Evolutionary conservation across 2,797 vertebrate genomes (phyloP), one percentile per base, ranked within the genome.

Genomic region (Sternotherus odoratus): DNA sequence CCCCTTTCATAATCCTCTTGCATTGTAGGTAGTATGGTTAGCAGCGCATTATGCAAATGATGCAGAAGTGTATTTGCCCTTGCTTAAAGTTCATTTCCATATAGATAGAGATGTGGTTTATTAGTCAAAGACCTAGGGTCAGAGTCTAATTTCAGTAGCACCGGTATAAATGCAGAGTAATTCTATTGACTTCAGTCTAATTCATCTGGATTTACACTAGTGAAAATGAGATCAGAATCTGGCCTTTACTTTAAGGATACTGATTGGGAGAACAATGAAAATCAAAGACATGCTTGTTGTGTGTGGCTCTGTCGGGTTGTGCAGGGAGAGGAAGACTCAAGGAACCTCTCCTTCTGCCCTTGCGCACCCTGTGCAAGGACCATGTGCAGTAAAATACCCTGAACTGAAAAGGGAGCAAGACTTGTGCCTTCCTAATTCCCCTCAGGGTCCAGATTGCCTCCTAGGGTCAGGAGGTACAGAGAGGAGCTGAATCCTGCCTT

Each of bases 31-130:
- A 17, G 82, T 90, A 86, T 72, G 63, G 19, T 36, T 69, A 69
- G 63, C 63, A 48, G 24, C 8, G 1, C 28, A 60, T 60, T 60
- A 0, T 0, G 1, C 83, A 54, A 77, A 2, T 48, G 43, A 33
- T 36, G 2, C 0, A 87, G 2, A 56, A 77, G 49, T 0, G 1
- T n/a, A 13, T 1, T 0, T 46, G 11, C 46, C 30, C 75, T 82
- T 75, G 53, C 30, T 3, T 1, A 5, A 80, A 1, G 46, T 51
- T 69, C 3, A 39, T 36, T 69, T 69, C 36, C 21, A 1, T 11
- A 0, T 13, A 2, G 1, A 49, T 82, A 12, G 28, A 69, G 57
- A 50, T 79, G 30, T 39, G 17, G 30, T 1, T 75, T 39, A 5
- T 0, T 16, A 19, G 11, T 6, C 39, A 75, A 75, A 75, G 63